Evolutionary conservation across 37 sponge, comb jelly and placozoan genomes (phyloP).

Genomic region (Cliona cf. orientalis): DNA sequence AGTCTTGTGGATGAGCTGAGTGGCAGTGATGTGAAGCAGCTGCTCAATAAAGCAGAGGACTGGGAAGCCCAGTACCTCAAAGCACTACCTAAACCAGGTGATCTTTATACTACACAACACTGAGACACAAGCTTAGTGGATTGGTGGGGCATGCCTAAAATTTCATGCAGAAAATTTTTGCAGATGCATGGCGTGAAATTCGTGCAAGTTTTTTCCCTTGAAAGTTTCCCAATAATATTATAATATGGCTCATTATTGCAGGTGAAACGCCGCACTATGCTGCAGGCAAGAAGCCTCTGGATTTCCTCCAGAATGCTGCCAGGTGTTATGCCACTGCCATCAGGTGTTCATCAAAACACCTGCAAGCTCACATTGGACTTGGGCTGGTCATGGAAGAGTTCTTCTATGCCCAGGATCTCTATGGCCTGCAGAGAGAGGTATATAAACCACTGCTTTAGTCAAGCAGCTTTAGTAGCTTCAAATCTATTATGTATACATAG

Average conservation of each 20-base stretch:
- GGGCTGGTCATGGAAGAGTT: conserved; percentile 91
- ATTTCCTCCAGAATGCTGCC: conserved; percentile 45
- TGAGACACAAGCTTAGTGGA: background rate
- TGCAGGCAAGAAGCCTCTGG: conserved; percentile 17
- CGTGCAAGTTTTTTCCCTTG: background rate
- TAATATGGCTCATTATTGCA: background rate
- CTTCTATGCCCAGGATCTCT: conserved; percentile 81
- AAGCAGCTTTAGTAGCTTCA: background rate
- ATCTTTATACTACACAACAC: background rate
- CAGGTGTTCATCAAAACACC: conserved; percentile 50
- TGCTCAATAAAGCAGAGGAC: conserved; percentile 64
- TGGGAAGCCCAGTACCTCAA: conserved; percentile 56
- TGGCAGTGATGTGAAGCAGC: conserved; percentile 35
- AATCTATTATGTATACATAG: too few relatives aligned
- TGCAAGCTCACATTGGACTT: conserved; percentile 72
- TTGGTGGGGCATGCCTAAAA: too few relatives aligned
- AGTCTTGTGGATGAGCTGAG: conserved; percentile 32
- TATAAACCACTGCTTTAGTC: background rate
- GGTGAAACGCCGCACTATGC: conserved; percentile 21
- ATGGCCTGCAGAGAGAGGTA: conserved; percentile 69
- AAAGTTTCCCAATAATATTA: background rate
- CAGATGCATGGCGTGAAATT: background rate
- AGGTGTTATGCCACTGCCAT: conserved; percentile 84
- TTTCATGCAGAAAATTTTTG: background rate
- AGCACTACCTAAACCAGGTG: conserved; percentile 57